Evolutionary conservation across 2,113 vertebrate genomes (phyloP), one percentile per base, ranked within the genome.

Genomic region (Tricholaema leucomelas): DNA sequence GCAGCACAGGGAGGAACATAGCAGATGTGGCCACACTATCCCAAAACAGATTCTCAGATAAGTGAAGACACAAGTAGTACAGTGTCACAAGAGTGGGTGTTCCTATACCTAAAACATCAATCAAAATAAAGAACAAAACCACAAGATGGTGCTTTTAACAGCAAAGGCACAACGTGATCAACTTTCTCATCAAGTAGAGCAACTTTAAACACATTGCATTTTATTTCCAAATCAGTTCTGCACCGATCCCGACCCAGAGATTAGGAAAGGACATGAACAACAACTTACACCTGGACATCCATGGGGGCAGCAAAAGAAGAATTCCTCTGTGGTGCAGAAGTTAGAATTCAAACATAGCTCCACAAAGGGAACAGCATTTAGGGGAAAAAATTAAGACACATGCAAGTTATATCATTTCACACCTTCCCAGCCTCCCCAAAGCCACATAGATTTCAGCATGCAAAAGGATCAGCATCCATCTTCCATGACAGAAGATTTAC

Each of bases 21-120:
- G 58, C 84, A 81, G 54, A 88, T 81, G 66, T 3, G 5, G 72
- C 35, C 58, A 73, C 33, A 38, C 69, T 48, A 59, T 54, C 66
- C 86, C 73, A 91, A 55, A 75, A 28, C 35, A 77, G 84, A 81
- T 92, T 81, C 71, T 87, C 85, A 92, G 74, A 12, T 74, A 93
- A 28, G 31, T 28, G 42, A 93, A 73, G 86, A 92, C 91, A 90
- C 9, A 30, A 83, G 31, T 30, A 74, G 36, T 35, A 24, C 52
- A 50, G 20, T 52, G 25, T 74, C 65, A 81, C 52, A 77, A 77
- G 14, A 73, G 58, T 7, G 38, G 56, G 84, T 58, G 30, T 48
- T 30, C 27, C 20, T 60, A 38, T 38, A 44, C 5, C 25, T 90
- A 19, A 17, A 84, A 36, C 17, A 82, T 31, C 44, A 44, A 28